Base-by-base conservation (phyloP, 1,140 invertebrate genomes). In the Aphaenogaster floridana region DNA sequence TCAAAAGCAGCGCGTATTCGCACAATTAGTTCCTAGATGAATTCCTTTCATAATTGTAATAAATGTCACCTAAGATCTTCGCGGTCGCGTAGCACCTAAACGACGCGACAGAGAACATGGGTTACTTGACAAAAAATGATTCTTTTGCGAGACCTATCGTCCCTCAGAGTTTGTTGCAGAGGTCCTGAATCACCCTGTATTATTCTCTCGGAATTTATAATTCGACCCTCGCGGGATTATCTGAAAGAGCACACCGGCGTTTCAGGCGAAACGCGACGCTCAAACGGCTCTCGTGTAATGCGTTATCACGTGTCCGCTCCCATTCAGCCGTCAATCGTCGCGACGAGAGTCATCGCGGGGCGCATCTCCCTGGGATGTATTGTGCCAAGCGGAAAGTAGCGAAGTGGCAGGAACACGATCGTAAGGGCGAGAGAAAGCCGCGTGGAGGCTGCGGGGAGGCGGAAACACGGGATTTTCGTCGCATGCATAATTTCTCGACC, bases 401-500 rank as follows among this genome's bases (percentile, higher is more conserved):
- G 54, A 21, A 52, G 28, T 4, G 36, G 36, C 7, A 54, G 78
- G 50, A 85, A 61, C 54, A 15, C 61, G 77, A 87, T 76, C 64
- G 48, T 8, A 5, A 87, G 63, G 15, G 34, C 21, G n/a, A 11
- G 3, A 2, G 39, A 5, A 36, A 17, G 13, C 11, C 34, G 15
- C 7, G 11, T 2, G 17, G 34, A 21, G 13, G 28, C 42, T 48
- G 54, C 45, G 36, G 1, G 11, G 28, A 11, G 15, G 57, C 9
- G 89, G 87, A 88, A 88, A 91, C 88, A 80, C 8, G 59, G 84
- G 68, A 45, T 61, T 69, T 64, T 54, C 71, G 72, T 89, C 52
- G 85, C 57, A 86, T 71, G 88, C 86, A 91, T 91, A 91, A 91
- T 91, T 90, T 86, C 74, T 84, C 86, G 68, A 61, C 64, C 66